Base-by-base conservation (phyloP, 1,140 invertebrate genomes). In the Cydia pomonella region DNA sequence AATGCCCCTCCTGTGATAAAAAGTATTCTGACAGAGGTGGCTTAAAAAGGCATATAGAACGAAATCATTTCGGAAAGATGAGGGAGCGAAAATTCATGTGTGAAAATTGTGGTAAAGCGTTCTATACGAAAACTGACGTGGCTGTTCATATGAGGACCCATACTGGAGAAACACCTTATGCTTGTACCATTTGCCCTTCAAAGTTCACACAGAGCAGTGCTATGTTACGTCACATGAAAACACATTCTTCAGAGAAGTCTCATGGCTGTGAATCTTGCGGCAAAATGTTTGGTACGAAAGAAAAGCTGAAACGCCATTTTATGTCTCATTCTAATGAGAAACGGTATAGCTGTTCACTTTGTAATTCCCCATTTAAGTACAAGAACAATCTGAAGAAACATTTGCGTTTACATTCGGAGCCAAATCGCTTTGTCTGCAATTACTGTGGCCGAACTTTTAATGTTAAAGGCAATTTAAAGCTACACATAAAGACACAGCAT, bases 201-300 rank as follows among this genome's bases (percentile, higher is more conserved):
- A 84, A 78, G 33, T 93, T 92, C 50, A 84, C 82, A 10, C 91
- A 92, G 72, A 76, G 89, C n/a, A 83, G 87, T 74, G 77, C 87
- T 2, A 75, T 91, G 41, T 76, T 85, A 3, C 75, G 84, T 38
- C 97, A 98, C 82, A 94, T 95, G 62, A 92, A 96, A 63, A 95
- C 95, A 18, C 97, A 98, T 85, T 96, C 95, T 5, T 97, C 97
- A 6, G 96, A 96, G 78, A 93, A 95, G 23, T 95, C 95, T 0
- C 95, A 95, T 80, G 88, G 93, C 2, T 97, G 96, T 76, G 87
- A 92, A 1, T 94, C 93, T 4, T 97, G 96, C 85, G 90, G 93
- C 5, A 97, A 97, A 89, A 84, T 73, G 59, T 91, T 91, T 64
- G 76, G 76, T 53, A 86, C 86, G 7, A 90, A 85, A 77, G 82